Conservation (phyloP, 2,888 invertebrate genomes). For the Apodemia zela region DNA sequence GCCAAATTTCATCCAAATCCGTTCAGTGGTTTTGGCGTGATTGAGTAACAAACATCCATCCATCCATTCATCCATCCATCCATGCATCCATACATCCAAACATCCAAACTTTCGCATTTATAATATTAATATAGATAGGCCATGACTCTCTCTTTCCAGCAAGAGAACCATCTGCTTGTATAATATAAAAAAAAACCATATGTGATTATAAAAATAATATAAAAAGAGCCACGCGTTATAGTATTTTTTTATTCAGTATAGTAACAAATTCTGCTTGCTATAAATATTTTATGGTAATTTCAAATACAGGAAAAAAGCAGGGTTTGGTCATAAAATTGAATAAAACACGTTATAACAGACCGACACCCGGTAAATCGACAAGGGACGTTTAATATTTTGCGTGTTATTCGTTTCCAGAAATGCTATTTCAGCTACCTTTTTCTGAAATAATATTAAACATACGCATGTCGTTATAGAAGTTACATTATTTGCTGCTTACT, state of each 20-base stretch:
- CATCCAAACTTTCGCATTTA: too few relatives aligned
- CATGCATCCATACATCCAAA: too few relatives aligned
- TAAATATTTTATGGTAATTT: neutral
- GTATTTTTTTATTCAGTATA: neutral
- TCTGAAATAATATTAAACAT: neutral
- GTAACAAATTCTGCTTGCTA: neutral
- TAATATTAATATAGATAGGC: too few relatives aligned
- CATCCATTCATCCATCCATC: too few relatives aligned
- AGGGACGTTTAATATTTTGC: constrained; percentile 7
- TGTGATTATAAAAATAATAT: too few relatives aligned
- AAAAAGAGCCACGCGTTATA: too few relatives aligned
- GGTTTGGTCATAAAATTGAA: neutral
- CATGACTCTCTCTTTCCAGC: too few relatives aligned
- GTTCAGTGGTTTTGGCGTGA: too few relatives aligned
- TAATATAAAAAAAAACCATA: too few relatives aligned
- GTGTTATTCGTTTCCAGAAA: neutral
- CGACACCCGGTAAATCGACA: neutral
- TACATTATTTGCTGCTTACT: neutral
- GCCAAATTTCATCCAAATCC: too few relatives aligned
- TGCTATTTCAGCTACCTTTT: neutral
- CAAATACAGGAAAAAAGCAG: neutral
- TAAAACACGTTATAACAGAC: neutral
- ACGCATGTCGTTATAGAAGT: neutral
- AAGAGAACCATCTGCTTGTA: too few relatives aligned
- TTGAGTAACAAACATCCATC: too few relatives aligned